Evolutionary conservation across 2,888 invertebrate genomes (phyloP), one percentile per base, ranked within the genome.

Genomic region (Cyclophora albipunctata): DNA sequence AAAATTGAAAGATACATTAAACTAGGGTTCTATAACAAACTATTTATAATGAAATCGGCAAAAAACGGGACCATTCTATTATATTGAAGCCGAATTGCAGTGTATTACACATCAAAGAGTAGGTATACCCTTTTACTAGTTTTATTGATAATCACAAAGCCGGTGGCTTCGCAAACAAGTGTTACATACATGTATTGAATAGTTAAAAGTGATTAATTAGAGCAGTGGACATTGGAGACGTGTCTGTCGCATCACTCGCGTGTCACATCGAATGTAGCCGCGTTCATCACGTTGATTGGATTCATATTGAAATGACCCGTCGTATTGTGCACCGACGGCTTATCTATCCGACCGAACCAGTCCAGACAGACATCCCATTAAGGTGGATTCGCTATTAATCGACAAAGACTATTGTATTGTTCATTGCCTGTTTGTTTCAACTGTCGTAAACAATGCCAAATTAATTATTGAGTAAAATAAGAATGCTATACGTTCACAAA

Each of bases 231-330:
- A 67, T 73, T 37, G 4, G 37, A 37, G 37, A 37, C 37, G 37
- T 68, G 70, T 69, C 66, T 64, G 64, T 59, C 62, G 58, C 60
- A 54, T 53, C 59, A 63, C n/a, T 55, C 52, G 51, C 47, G 50
- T 54, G 51, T 51, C 42, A 51, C 55, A 34, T 33, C 4, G 46
- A 35, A 57, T 58, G 65, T 59, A 54, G 67, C 55, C 54, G 62
- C 69, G 67, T 79, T 72, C 77, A 79, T 83, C 79, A 73, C 55
- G 64, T 69, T 78, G 80, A 84, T 85, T 83, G 82, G 77, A 71
- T 78, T 74, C 73, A 76, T 75, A 80, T 81, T 78, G 79, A 73
- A 80, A 72, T 70, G 70, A 72, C 71, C 71, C 59, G 63, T 60
- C 65, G 67, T 64, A 68, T 71, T 76, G 75, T 73, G 59, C 58